Evolutionary conservation across 2,797 vertebrate genomes (phyloP), one percentile per base, ranked within the genome.

Genomic region (Malurus leucopterus): DNA sequence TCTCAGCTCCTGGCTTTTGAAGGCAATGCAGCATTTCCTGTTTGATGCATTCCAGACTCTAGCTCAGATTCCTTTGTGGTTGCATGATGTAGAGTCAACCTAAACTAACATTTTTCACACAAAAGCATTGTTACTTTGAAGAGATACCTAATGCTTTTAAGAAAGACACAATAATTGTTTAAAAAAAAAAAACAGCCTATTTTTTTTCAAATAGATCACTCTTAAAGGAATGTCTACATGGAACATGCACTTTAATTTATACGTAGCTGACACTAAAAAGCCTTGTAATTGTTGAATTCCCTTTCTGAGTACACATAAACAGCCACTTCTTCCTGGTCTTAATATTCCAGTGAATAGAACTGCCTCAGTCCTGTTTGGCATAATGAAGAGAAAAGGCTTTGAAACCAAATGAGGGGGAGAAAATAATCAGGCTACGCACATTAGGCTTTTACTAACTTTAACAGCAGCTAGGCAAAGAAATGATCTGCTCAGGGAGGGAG

Each of bases 321-420:
- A 89, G 17, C 34, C 20, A n/a, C 18, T 47, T 78, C 72, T 79
- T 36, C 58, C 51, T 46, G 41, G 23, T 70, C 65, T 85, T 83
- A 62, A 36, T 43, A 74, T 29, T 74, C 80, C 54, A 59, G 61
- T 62, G 40, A 34, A 77, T 63, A 77, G 3, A 24, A 40, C n/a
- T 72, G 94, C 41, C 51, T 53, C 72, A n/a, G 58, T 82, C 34
- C 57, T 77, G 4, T 70, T 68, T 72, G 36, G 65, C 51, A 59
- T 75, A 87, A 90, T 43, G 47, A 86, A 61, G 34, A 79, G 81
- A 75, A 90, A 92, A 88, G 18, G n/a, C 40, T 73, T 77, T 87
- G 69, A 91, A 90, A 93, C 5, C 26, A 94, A 87, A 92, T 59
- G 75, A 94, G 55, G 67, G 72, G 44, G 84, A 90, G 90, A 91